Conservation (phyloP, 1,140 invertebrate genomes). For the Scaptomyza hsui region DNA sequence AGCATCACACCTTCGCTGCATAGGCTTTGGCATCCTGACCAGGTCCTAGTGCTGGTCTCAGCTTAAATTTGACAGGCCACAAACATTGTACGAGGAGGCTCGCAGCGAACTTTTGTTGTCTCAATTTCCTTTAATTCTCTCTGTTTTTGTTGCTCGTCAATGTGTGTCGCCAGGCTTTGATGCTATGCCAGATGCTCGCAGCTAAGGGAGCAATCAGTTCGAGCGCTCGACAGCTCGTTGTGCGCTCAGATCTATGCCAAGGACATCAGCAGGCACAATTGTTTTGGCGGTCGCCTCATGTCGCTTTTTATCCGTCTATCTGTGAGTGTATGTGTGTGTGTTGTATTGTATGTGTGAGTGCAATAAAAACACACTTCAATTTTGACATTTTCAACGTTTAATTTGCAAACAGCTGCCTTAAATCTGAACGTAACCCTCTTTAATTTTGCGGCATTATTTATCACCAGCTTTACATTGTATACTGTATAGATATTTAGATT, state of each 20-base stretch:
- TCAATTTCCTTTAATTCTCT: slow-evolving; percentile 1
- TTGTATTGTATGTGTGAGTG: not conserved
- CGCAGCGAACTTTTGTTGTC: slow-evolving; percentile 28
- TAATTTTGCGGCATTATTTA: slow-evolving; percentile 23
- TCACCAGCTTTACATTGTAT: slow-evolving; percentile 27
- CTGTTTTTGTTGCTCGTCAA: slow-evolving; percentile 27
- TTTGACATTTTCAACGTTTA: slow-evolving; percentile 70
- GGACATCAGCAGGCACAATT: slow-evolving; percentile 61
- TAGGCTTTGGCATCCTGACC: slow-evolving; percentile 1
- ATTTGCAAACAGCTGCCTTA: slow-evolving; percentile 73
- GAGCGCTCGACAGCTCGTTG: slow-evolving; percentile 24
- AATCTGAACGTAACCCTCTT: slow-evolving; percentile 62
- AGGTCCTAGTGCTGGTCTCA: not conserved
- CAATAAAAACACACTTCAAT: slow-evolving; percentile 38
- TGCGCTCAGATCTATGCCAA: slow-evolving; percentile 64
- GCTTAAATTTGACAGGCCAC: slow-evolving; percentile 37
- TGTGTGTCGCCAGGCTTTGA: slow-evolving; percentile 12
- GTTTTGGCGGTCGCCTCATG: slow-evolving; percentile 50
- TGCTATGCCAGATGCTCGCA: slow-evolving; percentile 43
- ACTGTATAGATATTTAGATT: slow-evolving; percentile 37
- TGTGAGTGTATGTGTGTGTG: slow-evolving; percentile 12
- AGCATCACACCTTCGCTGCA: slow-evolving; percentile 30
- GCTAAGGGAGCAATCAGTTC: slow-evolving; percentile 71
- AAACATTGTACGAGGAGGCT: slow-evolving; percentile 20
- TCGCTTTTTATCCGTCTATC: not conserved